Evolutionary conservation across 2,888 invertebrate genomes (phyloP), one percentile per base, ranked within the genome.

Genomic region (Trichopria drosophilae): DNA sequence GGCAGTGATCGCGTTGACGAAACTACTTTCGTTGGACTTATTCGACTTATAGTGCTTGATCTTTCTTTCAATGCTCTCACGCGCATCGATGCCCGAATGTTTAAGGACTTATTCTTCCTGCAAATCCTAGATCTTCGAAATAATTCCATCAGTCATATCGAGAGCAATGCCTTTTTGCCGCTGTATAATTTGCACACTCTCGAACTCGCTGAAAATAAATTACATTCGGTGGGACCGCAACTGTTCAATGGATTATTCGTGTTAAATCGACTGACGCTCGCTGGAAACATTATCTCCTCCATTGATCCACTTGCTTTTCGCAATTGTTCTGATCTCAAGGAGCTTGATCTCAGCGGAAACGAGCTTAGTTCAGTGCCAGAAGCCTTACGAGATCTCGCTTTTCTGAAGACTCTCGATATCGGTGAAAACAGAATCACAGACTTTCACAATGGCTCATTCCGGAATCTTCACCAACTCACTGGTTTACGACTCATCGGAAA

Each of bases 401-500:
- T 91, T 73, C 78, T 96, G 58, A 90, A 91, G 76, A 90, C 90
- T 1, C 80, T 97, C 44, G 93, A 94, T 76, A 80, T 97, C 67
- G 93, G 93, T 40, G 93, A 94, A 77, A 97, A 96, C 79, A 87
- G 88, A 75, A 90, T 97, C 66, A 84, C 84, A 29, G 83, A 83
- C 43, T 87, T 97, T 61, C 84, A 82, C 68, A 91, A 93, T 68
- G 89, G 89, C 49, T 89, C 91, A 3, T 89, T 96, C 69, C 85
- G 84, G 70, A 90, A 91, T 72, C 79, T 96, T 44, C 85, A 88
- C 64, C 90, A 93, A 76, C 80, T 97, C 61, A 91, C 90, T 46
- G 90, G 92, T 13, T 78, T 97, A 51, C 82, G 93, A 44, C 73
- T 96, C 66, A 93, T 94, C 64, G 91, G 93, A 68, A 96, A 96